Base-by-base conservation (phyloP, 2,113 vertebrate species). In the Neolamprologus devosi region DNA sequence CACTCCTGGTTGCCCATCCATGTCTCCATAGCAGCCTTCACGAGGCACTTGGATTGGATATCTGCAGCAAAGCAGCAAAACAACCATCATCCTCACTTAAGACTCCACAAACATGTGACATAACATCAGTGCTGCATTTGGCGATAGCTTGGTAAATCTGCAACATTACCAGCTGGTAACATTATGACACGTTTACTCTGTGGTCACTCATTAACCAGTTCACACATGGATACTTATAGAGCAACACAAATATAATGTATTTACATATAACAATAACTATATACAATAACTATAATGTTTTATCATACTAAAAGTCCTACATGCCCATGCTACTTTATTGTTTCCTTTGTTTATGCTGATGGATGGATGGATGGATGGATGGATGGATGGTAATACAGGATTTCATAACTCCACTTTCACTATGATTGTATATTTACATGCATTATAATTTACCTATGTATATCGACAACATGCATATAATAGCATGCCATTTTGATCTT, bases 1-100 rank as follows among this genome's bases (percentile, higher is more conserved):
- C 90, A 98, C 97, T 10, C 98, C 98, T 0, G 98, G 98, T 78
- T 96, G 95, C 9, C 98, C 97, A 1, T 98, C 96, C 98, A 99
- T 99, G 95, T 99, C 98, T 26, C 98, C 98, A 0, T 97, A 98
- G 73, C 98, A 99, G 21, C 97, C 97, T 55, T 97, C 96, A 1
- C 98, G 95, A 2, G 98, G 98, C 1, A 95, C 96, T 88, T 99
- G 98, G 91, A 98, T 98, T 84, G 98, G 98, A 68, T 99, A 99
- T 93, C 98, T 99, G 42, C 60, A 68, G 19, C 60, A 26, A 83
- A 37, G 13, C 53, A 83, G 7, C 3, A 11, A 80, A 89, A 65
- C 3, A 21, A 49, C 28, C 23, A 30, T n/a, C 42, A 49, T 75
- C 30, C 35, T 57, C 11, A 47, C 9, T 7, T 30, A 19, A 78